phyloP scores from a whole-genome alignment of 1,140 invertebrate genomes.

The Colletes latitarsis region DNA sequence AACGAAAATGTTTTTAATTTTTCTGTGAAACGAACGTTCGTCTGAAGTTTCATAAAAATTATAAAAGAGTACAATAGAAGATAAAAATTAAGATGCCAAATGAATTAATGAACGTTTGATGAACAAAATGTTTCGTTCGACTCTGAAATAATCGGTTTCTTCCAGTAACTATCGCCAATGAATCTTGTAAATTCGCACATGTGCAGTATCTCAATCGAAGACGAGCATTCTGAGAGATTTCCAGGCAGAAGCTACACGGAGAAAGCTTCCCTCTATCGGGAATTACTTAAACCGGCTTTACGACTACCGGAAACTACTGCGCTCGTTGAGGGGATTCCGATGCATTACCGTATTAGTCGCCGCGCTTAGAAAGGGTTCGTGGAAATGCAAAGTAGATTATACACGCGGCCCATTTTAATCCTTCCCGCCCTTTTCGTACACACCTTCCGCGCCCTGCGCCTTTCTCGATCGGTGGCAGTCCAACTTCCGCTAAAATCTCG shows the following conservation, averaged over 20 bases:
- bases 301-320: conserved; percentile 76
- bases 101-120: too few relatives aligned
- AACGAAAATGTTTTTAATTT: too few relatives aligned
- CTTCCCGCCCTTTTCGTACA: conserved; percentile 60
- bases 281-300: conserved; percentile 81
- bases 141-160: too few relatives aligned
- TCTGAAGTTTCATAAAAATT: too few relatives aligned
- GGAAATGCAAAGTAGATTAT: conserved; percentile 79
- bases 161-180: too few relatives aligned
- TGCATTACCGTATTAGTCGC: conserved; percentile 80
- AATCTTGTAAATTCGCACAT: neutral
- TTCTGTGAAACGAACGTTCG: too few relatives aligned
- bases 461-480: conserved; percentile 19
- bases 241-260: conserved; percentile 37
- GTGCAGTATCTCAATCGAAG: neutral
- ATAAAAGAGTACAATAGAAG: too few relatives aligned
- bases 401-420: conserved; percentile 74
- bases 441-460: conserved; percentile 13
- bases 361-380: conserved; percentile 78
- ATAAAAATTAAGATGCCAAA: too few relatives aligned
- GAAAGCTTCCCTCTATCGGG: conserved; percentile 75
- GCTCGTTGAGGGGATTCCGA: conserved; percentile 76
- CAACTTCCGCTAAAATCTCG: conserved; percentile 6
- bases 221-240: conserved; percentile 37
- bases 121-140: too few relatives aligned